Base-by-base conservation (phyloP, 2,888 invertebrate species). In the Lasioglossum pauxillum region DNA sequence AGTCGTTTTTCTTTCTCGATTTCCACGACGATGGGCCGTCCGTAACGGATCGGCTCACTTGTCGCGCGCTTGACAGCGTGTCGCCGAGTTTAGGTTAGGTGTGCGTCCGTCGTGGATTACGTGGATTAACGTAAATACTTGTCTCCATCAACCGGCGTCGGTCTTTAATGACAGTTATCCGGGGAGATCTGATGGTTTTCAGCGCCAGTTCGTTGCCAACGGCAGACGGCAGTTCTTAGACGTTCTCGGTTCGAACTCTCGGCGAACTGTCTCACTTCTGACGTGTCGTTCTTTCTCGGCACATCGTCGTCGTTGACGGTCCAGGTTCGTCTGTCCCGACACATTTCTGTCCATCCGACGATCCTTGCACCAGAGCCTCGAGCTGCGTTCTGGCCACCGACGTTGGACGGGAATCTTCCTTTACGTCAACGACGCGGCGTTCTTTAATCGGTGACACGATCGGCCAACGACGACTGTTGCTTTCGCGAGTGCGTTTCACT, bases 41-140 rank as follows among this genome's bases (percentile, higher is more conserved):
- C 53, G 78, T 23, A 41, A 57, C 64, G 64, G 41, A 76, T 31
- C 46, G 44, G 60, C 53, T 81, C 85, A 74, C 82, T 82, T 44
- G 78, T 76, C 85, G 78, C 86, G 79, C 79, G 76, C 82, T 85
- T 57, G 79, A 82, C 82, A 86, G 86, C 74, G 46, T 23, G 64
- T 78, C 78, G 67, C 41, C 35, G 14, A 31, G 75, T 78, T 12
- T 76, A 81, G 87, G 87, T 87, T 80, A 64, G 80, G 83, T 80
- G 44, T 12, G 23, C 5, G 35, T 31, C 23, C 19, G 44, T 35
- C 69, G 76, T 31, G 53, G 86, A 76, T 85, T 74, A 78, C 69
- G 49, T 10, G 12, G 69, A 78, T 73, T 35, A 72, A 38, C 75
- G 57, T 77, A 31, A 31, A 31, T 35, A 60, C 75, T 67, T 14